Base-by-base conservation (phyloP, 2,113 vertebrate species). In the Podarcis raffonei region DNA sequence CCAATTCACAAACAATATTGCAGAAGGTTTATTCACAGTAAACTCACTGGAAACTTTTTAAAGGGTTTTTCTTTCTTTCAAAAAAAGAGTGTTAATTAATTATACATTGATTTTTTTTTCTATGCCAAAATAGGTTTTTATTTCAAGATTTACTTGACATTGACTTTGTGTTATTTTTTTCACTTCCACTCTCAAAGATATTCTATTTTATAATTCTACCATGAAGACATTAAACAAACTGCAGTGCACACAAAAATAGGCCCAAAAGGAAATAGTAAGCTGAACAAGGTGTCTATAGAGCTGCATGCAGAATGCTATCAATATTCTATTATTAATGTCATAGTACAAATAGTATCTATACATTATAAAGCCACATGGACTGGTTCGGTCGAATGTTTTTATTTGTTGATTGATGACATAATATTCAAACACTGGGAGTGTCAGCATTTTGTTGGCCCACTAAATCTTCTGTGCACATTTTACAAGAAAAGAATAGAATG, bases 21-120 rank as follows among this genome's bases (percentile, higher is more conserved):
- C 87, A 87, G 77, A 92, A 75, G 23, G 42, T 87, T 71, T 68
- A 5, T 83, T 37, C 84, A 39, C 27, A 81, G 81, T 66, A 30
- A 85, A 83, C 68, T 90, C 39, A 88, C 39, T 89, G 80, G 81
- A 74, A 37, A 82, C 0, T n/a, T 68, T 0, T 59, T 76, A 37
- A 15, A 25, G 11, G 12, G 57, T 18, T n/a, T 30, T 30, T 35
- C 3, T 59, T 53, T 72, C 30, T 16, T 32, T 68, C 27, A 22
- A 42, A 68, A 32, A 32, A 62, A 62, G 59, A 62, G 8, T 62
- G 42, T 77, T 35, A 69, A 53, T 62, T 75, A 18, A 83, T 65
- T 39, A 32, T 37, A n/a, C 27, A 42, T 84, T 72, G 9, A 57
- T 84, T 85, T 78, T 22, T 37, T 37, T 71, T 30, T 22, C 25